Evolutionary conservation across 2,888 invertebrate species (phyloP), one percentile per base, ranked within the genome.

Genomic region (Rhodophaea formosa): DNA sequence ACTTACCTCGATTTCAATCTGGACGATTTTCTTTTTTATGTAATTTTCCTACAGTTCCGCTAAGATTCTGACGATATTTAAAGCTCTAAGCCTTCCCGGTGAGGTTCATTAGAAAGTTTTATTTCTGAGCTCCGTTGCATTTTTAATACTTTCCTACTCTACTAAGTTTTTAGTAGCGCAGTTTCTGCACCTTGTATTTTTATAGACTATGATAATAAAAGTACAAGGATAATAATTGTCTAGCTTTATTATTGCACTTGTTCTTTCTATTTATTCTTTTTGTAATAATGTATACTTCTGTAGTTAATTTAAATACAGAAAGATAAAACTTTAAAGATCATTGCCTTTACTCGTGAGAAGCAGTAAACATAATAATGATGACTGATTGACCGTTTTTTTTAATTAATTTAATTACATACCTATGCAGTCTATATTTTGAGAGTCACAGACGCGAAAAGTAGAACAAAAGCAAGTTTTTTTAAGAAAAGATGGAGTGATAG

Each of bases 81-180:
- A 39, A 39, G 39, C 39, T n/a, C 12, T n/a, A 39, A 8, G 12
- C 12, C 10, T 46, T 12, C 29, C 23, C 8, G 12, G 46, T n/a
- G 46, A 29, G 23, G 23, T 46, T 46, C 46, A 46, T 46, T 46
- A 46, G 46, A 46, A 46, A 46, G 23, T 46, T 46, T 46, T 12
- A 23, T 43, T 46, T 12, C 17, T 46, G 46, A 23, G 17, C 46
- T 46, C 46, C 12, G 46, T 12, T 46, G 46, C 46, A 46, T 23
- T 46, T 46, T 23, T 46, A 46, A 46, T 46, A 17, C 46, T 23
- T 23, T 29, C 23, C 17, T 23, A 46, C 10, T n/a, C 17, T 23
- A 46, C 10, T n/a, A 12, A 29, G 46, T 46, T 46, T 46, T 1
- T 46, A 12, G 12, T 46, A 39, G 39, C 39, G 5, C 10, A 39